These are phyloP conservation scores for Cryptocephalus moraei DNA, from an alignment of 2,888 invertebrate species.

Conservation along the genomic window DNA sequence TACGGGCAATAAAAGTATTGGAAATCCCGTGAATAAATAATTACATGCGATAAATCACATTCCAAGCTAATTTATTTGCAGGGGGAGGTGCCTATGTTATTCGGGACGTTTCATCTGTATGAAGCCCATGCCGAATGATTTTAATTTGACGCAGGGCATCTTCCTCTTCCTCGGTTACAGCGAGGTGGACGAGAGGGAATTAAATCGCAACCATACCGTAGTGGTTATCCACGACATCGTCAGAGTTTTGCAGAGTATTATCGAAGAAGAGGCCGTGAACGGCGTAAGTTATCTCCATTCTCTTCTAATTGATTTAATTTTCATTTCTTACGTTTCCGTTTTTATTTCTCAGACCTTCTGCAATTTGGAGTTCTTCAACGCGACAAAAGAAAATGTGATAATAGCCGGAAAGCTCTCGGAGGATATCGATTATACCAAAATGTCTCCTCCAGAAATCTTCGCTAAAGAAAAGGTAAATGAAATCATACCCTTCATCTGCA, in stretches of 20 bases:
- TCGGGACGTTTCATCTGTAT: slow-evolving; percentile 88
- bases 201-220: slow-evolving; percentile 72
- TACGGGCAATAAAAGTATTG: too few relatives aligned
- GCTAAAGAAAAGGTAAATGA: slow-evolving; percentile 60
- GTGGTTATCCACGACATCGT: slow-evolving; percentile 79
- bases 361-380: slow-evolving; percentile 73
- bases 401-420: slow-evolving; percentile 68
- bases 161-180: slow-evolving; percentile 85
- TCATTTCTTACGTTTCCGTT: too few relatives aligned
- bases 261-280: slow-evolving; percentile 61
- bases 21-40: background rate
- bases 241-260: slow-evolving; percentile 68
- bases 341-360: slow-evolving; percentile 65
- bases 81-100: slow-evolving; percentile 79
- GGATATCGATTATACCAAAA: slow-evolving; percentile 49
- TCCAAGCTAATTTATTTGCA: background rate
- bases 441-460: slow-evolving; percentile 55
- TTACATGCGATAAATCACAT: background rate
- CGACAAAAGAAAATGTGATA: slow-evolving; percentile 81
- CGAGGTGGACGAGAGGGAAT: slow-evolving; percentile 69
- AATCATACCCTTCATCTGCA: background rate
- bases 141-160: slow-evolving; percentile 72
- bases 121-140: slow-evolving; percentile 69
- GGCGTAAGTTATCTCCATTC: slow-evolving; percentile 42
- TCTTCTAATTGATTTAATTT: slow-evolving; percentile 1